A percentile compares a stretch with the other conserved stretches of the same genome.
phyloP scores from a whole-genome alignment of 1,140 invertebrate species.

The Penaeus vannamei region DNA sequence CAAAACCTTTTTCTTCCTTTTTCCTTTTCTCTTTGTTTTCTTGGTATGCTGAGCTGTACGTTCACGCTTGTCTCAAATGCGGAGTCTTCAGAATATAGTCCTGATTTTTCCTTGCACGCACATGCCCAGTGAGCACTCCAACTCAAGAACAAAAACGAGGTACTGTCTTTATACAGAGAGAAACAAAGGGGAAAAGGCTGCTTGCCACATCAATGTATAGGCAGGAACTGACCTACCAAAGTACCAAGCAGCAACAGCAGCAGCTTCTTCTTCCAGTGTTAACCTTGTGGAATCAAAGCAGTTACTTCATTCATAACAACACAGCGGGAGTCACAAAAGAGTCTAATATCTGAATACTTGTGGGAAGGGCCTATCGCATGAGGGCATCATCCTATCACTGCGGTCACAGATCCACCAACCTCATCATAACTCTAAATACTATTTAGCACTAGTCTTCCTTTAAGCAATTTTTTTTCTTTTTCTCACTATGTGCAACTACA shows the following conservation, averaged over 20 bases:
- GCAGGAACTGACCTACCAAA: conserved; percentile 41
- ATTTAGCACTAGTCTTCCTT: conserved; percentile 40
- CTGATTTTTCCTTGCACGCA: conserved; percentile 31
- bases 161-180: conserved; percentile 29
- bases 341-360: conserved; percentile 37
- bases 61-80: background rate
- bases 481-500: conserved; percentile 53
- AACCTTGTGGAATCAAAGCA: conserved; percentile 52
- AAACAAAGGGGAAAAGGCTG: conserved; percentile 33
- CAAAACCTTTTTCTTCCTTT: too few relatives aligned
- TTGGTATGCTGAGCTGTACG: too few relatives aligned
- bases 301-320: conserved; percentile 48
- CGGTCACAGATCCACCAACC: conserved; percentile 21
- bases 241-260: conserved; percentile 51
- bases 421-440: conserved; percentile 42
- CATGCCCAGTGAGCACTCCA: conserved; percentile 30
- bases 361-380: conserved; percentile 39
- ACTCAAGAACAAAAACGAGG: conserved; percentile 19
- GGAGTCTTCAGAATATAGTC: conserved; percentile 36
- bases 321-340: conserved; percentile 49
- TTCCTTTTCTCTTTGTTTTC: too few relatives aligned
- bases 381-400: conserved; percentile 47
- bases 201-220: conserved; percentile 49
- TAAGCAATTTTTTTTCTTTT: background rate
- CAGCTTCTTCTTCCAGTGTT: conserved; percentile 41